Percentiles rank a stretch among this genome's conserved stretches.
These are phyloP conservation scores for Scomberomorus guttatus DNA, from an alignment of 2,797 vertebrate genomes.

Conservation along the genomic window DNA sequence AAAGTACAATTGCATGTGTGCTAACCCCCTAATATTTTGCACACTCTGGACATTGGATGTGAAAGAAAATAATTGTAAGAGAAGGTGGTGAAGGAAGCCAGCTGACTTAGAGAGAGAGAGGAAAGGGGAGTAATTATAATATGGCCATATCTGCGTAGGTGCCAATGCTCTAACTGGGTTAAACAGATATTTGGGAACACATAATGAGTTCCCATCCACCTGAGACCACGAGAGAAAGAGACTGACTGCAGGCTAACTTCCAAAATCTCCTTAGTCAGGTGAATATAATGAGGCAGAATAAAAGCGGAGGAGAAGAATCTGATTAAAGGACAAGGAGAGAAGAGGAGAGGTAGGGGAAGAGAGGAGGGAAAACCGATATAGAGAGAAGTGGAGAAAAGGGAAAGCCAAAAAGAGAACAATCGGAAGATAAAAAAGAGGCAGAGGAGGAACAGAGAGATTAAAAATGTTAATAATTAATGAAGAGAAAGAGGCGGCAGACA, in stretches of 20 bases:
- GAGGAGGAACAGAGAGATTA: slow-evolving; percentile 49
- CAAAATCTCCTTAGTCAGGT: slow-evolving; percentile 62
- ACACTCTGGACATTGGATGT: background rate
- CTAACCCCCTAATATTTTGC: slow-evolving; percentile 19
- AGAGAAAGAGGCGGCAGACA: slow-evolving; percentile 40
- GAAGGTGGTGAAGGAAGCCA: slow-evolving; percentile 8
- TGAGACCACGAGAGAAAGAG: slow-evolving; percentile 54
- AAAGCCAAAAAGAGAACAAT: slow-evolving; percentile 20
- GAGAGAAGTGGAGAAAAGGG: slow-evolving; percentile 1
- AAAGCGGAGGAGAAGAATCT: slow-evolving; percentile 43
- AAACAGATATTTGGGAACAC: slow-evolving; percentile 71
- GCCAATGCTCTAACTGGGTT: slow-evolving; percentile 66
- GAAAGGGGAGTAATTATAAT: slow-evolving; percentile 35
- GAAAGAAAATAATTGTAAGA: background rate
- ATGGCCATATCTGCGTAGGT: slow-evolving; percentile 12
- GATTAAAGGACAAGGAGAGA: slow-evolving; percentile 42
- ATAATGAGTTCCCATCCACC: slow-evolving; percentile 62
- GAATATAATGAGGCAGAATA: slow-evolving; percentile 71
- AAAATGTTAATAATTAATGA: slow-evolving; percentile 69
- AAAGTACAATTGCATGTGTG: background rate
- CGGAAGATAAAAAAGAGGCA: slow-evolving; percentile 39
- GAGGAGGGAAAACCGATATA: slow-evolving; percentile 13
- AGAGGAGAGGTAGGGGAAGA: slow-evolving; percentile 4
- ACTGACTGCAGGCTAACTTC: slow-evolving; percentile 56
- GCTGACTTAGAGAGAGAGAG: slow-evolving; percentile 11